These are phyloP conservation scores for Saccostrea cuccullata DNA, from an alignment of 1,140 invertebrate species.

Conservation along the genomic window DNA sequence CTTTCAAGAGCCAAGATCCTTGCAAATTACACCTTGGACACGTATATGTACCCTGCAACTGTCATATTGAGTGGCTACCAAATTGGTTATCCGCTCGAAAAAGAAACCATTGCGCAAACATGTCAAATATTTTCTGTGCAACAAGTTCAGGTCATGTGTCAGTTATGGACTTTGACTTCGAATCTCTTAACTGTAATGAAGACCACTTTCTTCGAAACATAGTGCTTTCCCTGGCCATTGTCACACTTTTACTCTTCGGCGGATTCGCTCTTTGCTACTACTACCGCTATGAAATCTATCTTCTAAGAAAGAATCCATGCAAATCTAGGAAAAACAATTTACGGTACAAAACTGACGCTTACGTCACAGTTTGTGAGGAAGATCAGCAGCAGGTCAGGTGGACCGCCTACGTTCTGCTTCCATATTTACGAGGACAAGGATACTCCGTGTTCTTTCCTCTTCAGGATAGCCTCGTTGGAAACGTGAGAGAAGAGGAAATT, in stretches of 20 bases:
- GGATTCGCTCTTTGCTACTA: slow-evolving; percentile 2
- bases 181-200: slow-evolving; percentile 4
- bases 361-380: slow-evolving; percentile 8
- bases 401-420: neutral
- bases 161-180: neutral
- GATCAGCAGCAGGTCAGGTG: neutral
- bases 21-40: neutral
- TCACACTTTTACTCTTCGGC: neutral
- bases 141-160: neutral
- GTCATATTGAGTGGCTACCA: neutral
- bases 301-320: slow-evolving; percentile 9
- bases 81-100: neutral
- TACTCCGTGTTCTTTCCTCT: slow-evolving; percentile 10
- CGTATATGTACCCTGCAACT: slow-evolving; percentile 2
- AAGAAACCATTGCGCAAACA: neutral
- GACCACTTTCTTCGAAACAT: neutral
- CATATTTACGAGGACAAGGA: neutral
- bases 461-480: neutral
- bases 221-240: too few species aligned
- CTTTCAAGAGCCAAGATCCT: slow-evolving; percentile 1
- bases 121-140: neutral
- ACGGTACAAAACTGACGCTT: slow-evolving; percentile 9
- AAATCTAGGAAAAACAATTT: neutral
- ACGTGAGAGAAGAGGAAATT: slow-evolving; percentile 24
- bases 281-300: slow-evolving; percentile 32